Conservation (phyloP, 1,140 invertebrate genomes). For the Drosophila bipectinata region DNA sequence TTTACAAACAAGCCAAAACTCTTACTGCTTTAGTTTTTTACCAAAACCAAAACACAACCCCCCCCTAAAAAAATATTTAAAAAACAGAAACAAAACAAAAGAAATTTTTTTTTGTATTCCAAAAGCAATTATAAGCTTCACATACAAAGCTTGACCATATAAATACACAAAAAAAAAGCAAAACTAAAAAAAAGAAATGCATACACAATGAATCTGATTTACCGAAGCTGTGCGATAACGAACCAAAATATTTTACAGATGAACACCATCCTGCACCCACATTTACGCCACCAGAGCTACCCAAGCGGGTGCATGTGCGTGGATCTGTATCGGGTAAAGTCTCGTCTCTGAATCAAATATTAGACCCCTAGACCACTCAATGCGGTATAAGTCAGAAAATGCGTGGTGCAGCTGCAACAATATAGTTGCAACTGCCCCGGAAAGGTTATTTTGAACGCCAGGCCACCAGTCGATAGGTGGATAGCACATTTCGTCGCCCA, state of each 20-base stretch:
- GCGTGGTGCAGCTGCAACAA: constrained; percentile 1
- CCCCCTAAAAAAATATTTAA: constrained; percentile 2
- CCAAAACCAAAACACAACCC: constrained; percentile 50
- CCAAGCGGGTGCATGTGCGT: constrained; percentile 98
- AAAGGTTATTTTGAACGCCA: constrained; percentile 70
- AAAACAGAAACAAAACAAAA: constrained; percentile 43
- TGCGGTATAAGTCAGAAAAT: constrained; percentile 39
- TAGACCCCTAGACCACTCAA: constrained; percentile 20
- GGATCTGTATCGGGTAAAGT: constrained; percentile 88
- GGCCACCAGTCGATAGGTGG: constrained; percentile 20
- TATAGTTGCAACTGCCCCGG: constrained; percentile 30
- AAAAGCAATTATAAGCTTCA: constrained; percentile 60
- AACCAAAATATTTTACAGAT: constrained; percentile 91
- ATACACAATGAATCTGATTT: constrained; percentile 60
- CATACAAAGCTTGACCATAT: constrained; percentile 54
- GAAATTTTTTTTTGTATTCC: constrained; percentile 42
- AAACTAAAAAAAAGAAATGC: constrained; percentile 36
- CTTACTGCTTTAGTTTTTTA: constrained; percentile 50
- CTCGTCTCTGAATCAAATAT: constrained; percentile 34
- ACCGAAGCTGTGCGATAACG: constrained; percentile 68
- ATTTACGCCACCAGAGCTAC: constrained; percentile 98
- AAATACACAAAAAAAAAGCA: constrained; percentile 38
- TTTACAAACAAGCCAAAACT: constrained; percentile 51
- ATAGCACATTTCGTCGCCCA: constrained; percentile 12
- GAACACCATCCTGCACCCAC: constrained; percentile 96